Evolutionary conservation across 2,797 vertebrate genomes (phyloP), one percentile per base, ranked within the genome.

Genomic region (Ctenopoma kingsleyae): DNA sequence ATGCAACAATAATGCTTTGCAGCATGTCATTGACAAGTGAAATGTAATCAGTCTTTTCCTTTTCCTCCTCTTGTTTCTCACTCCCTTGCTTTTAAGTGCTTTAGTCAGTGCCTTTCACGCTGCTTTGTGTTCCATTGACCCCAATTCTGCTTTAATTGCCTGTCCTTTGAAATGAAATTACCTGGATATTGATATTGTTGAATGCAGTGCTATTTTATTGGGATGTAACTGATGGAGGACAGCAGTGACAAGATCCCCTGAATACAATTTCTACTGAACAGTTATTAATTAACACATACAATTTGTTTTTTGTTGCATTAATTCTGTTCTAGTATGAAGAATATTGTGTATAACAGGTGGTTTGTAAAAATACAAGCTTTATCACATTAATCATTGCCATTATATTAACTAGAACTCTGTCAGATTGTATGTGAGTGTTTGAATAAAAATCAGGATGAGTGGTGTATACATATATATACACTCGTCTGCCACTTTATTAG

Each of bases 11-110:
- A 88, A 94, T 86, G 91, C 87, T 93, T 85, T 82, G 92, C 85
- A 82, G 83, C 81, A 86, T 94, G 91, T 95, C 96, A 93, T 83
- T 95, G 95, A 92, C 90, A 93, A 92, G 91, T 86, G 88, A 93
- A 94, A 93, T 89, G 90, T 92, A 95, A 95, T 92, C 88, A 91
- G 88, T 76, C 83, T 84, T 89, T 91, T 91, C 90, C 86, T 85
- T 83, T 86, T 81, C 72, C 72, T 83, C 72, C 84, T 86, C 85
- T 88, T 80, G 76, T 92, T 91, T 93, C 87, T 92, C 90, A 89
- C 86, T 90, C 84, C 86, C 86, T 73, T 87, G 89, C 88, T 83
- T 90, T 90, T 91, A 91, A 90, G 86, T 89, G 90, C 84, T 91
- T 91, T 88, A 89, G 89, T 92, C 90, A 88, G 83, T 90, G 87